Conservation (phyloP, 1,140 invertebrate genomes). For the Amphibalanus amphitrite region DNA sequence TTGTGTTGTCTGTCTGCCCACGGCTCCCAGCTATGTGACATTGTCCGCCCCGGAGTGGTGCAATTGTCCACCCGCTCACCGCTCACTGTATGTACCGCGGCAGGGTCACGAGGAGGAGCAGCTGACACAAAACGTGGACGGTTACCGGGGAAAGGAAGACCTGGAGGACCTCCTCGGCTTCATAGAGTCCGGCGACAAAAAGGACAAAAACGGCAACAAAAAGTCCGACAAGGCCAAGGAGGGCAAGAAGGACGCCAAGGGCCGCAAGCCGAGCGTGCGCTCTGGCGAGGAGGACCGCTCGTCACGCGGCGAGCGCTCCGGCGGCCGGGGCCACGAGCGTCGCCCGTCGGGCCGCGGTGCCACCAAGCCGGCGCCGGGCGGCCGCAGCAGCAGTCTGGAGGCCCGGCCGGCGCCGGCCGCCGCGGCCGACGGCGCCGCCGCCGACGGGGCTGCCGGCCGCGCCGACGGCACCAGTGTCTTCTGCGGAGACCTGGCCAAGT, state of each 20-base stretch:
- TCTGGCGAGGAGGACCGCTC: neutral
- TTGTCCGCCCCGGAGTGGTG: no score
- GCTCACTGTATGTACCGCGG: no score
- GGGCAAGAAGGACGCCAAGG: neutral
- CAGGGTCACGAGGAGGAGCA: neutral
- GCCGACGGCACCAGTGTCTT: neutral
- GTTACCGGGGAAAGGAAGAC: neutral
- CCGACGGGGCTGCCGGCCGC: no score
- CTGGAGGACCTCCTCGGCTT: neutral
- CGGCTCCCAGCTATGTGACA: no score
- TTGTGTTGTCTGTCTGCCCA: no score
- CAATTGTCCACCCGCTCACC: no score
- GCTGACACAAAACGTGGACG: neutral
- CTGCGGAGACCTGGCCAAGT: neutral
- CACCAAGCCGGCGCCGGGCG: neutral
- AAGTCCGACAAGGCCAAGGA: neutral
- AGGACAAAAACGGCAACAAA: neutral
- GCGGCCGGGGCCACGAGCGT: neutral
- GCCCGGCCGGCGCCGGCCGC: no score
- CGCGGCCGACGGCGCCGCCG: no score
- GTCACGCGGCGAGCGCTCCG: neutral
- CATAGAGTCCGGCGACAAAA: neutral
- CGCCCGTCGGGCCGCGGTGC: no score
- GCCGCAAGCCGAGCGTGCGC: neutral
- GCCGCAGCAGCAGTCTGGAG: neutral